Evolutionary conservation across 2,888 invertebrate species (phyloP).

Genomic region (Conchocele bisecta): DNA sequence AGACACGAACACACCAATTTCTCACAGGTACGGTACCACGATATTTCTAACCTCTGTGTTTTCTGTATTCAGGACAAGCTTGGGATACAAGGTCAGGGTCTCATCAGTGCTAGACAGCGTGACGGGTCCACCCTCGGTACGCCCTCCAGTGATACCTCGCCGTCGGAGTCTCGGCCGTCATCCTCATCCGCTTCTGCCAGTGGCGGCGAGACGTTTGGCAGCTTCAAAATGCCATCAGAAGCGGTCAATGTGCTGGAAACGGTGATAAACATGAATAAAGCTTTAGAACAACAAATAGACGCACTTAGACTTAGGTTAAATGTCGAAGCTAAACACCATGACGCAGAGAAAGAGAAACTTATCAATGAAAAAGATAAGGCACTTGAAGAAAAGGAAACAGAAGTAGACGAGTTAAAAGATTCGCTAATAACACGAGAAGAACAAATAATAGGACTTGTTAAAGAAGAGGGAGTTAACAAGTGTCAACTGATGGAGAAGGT

Average conservation of each 20-base stretch:
- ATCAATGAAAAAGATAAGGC: constrained; percentile 61
- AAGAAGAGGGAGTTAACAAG: constrained; percentile 63
- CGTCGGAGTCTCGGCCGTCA: constrained; percentile 56
- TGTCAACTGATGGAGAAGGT: constrained; percentile 63
- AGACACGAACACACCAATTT: too few species aligned
- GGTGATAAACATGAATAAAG: constrained; percentile 68
- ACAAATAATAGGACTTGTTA: constrained; percentile 58
- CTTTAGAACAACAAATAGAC: constrained; percentile 70
- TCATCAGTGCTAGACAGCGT: constrained; percentile 42
- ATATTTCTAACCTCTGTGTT: neutral
- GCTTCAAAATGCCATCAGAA: constrained; percentile 62
- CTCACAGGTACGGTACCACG: too few species aligned
- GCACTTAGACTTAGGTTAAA: constrained; percentile 68
- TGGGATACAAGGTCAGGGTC: constrained; percentile 63
- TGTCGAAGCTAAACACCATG: constrained; percentile 68
- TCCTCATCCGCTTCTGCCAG: constrained; percentile 53
- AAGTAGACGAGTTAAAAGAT: constrained; percentile 68
- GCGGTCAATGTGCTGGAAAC: constrained; percentile 66
- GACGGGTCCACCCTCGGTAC: constrained; percentile 41
- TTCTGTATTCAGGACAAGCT: constrained; percentile 58
- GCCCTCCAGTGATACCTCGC: constrained; percentile 40
- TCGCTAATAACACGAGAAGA: constrained; percentile 65
- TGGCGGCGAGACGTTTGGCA: constrained; percentile 58
- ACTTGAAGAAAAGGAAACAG: constrained; percentile 59
- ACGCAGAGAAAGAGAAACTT: constrained; percentile 61